A percentile compares a stretch with the other conserved stretches of the same genome.
Evolutionary conservation across 2,797 vertebrate genomes (phyloP).

Genomic region (Xenopus petersii): DNA sequence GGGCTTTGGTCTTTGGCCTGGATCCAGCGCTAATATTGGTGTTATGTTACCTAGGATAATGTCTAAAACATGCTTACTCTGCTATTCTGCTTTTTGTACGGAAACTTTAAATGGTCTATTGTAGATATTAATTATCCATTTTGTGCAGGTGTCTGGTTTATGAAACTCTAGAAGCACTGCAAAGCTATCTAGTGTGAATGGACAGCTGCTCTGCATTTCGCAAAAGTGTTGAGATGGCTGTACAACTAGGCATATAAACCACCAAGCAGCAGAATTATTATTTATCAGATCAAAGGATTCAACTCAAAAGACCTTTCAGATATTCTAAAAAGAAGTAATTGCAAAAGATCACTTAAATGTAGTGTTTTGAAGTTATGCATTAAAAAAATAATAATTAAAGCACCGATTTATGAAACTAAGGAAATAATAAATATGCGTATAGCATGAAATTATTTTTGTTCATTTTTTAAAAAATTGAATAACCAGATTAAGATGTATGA

Average conservation of each 20-base stretch:
- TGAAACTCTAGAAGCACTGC: slow-evolving; percentile 2
- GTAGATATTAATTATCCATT: neutral
- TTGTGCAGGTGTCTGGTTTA: neutral
- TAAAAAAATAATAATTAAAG: no score
- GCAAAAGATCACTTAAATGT: no score
- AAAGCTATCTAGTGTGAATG: slow-evolving; percentile 1
- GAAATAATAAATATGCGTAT: no score
- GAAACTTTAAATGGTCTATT: neutral
- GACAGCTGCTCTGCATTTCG: neutral
- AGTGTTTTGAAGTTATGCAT: no score
- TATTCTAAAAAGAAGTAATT: no score
- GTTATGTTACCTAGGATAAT: slow-evolving; percentile 7
- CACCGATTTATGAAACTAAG: no score
- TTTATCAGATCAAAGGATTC: neutral
- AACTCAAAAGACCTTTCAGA: neutral
- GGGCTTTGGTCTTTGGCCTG: neutral
- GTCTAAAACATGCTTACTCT: neutral
- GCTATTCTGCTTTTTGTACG: neutral
- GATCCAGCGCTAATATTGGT: neutral
- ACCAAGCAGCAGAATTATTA: neutral
- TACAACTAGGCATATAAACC: neutral
- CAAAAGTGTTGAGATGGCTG: neutral
- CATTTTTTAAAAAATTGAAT: no score
- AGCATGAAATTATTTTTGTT: no score
- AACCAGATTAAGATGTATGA: no score